Conservation (phyloP, 2,113 vertebrate genomes). For the Pontoporia blainvillei region DNA sequence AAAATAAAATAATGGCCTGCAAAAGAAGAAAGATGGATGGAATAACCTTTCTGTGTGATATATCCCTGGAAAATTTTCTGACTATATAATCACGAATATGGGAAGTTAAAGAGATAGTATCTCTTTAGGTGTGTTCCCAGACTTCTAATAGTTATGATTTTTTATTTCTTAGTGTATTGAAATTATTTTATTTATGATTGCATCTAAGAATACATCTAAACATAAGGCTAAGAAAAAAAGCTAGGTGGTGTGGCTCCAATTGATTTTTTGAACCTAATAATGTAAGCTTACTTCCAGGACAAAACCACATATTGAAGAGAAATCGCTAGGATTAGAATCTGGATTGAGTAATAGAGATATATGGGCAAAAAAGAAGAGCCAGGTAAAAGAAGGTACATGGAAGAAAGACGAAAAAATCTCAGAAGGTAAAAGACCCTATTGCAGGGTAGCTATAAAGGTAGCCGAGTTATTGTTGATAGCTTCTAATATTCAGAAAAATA, state of each 20-base stretch:
- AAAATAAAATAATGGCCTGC: not conserved
- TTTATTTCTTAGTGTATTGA: not conserved
- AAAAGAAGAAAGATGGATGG: not conserved
- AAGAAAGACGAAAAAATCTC: not conserved
- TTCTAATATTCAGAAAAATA: not conserved
- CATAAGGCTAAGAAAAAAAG: no score
- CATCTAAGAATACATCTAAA: not conserved
- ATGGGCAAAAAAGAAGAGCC: not conserved
- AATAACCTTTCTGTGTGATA: not conserved
- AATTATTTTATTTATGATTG: not conserved
- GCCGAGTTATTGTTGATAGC: not conserved
- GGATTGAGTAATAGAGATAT: not conserved
- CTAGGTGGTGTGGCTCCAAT: not conserved
- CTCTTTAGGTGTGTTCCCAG: not conserved
- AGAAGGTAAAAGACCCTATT: not conserved
- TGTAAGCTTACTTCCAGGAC: not conserved
- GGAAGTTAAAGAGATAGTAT: not conserved
- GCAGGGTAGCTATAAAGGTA: not conserved
- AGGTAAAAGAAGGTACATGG: not conserved
- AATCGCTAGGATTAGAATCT: not conserved
- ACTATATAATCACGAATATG: not conserved
- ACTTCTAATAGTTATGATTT: not conserved
- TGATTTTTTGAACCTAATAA: not conserved
- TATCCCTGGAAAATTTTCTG: not conserved
- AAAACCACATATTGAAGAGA: not conserved